Conservation (phyloP, 2,113 vertebrate species). For the Xyrauchen texanus region DNA sequence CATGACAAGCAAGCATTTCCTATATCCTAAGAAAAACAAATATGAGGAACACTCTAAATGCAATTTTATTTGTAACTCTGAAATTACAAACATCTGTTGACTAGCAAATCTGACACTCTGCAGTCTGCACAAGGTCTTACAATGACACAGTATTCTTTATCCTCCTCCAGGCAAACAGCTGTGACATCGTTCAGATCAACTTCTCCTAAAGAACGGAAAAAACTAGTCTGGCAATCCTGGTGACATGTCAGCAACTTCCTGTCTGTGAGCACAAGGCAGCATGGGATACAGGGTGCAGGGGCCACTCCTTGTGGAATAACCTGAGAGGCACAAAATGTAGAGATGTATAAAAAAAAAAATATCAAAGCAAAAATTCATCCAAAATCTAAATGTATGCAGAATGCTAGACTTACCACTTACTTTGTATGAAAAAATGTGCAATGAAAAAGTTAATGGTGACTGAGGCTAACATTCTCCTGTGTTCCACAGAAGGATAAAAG, state of each 20-base stretch:
- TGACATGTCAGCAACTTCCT: constrained; percentile 88
- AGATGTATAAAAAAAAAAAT: not conserved
- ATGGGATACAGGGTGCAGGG: constrained; percentile 88
- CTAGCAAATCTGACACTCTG: not conserved
- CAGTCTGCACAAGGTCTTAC: constrained; percentile 70
- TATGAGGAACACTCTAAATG: not conserved
- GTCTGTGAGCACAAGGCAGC: constrained; percentile 89
- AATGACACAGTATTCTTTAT: constrained; percentile 89
- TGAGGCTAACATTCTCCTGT: no score
- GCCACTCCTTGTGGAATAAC: constrained; percentile 87
- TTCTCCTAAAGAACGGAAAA: constrained; percentile 88
- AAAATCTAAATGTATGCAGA: no score
- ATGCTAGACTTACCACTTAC: no score
- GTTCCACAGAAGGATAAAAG: no score
- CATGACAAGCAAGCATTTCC: not conserved
- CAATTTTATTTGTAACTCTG: no score
- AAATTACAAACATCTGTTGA: not conserved
- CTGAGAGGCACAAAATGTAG: constrained; percentile 63
- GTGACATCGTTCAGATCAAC: constrained; percentile 77
- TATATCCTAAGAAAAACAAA: not conserved
- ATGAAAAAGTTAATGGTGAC: no score
- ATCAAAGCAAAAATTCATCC: no score
- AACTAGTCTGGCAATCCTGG: constrained; percentile 96
- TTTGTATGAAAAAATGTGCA: no score
- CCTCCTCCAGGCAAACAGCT: constrained; percentile 63